A percentile compares a stretch with the other conserved stretches of the same genome.
These are phyloP conservation scores for Adelges cooleyi DNA, from an alignment of 1,140 invertebrate species.

Conservation along the genomic window DNA sequence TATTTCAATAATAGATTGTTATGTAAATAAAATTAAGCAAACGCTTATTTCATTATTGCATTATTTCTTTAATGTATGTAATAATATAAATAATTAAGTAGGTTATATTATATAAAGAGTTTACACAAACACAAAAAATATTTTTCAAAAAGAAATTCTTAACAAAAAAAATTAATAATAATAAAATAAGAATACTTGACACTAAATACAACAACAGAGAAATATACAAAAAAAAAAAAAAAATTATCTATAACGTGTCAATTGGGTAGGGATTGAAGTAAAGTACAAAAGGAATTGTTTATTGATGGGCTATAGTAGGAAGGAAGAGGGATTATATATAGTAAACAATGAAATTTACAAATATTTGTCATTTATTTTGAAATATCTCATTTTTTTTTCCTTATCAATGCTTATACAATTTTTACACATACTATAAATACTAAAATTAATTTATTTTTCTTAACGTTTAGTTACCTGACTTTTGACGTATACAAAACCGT, in stretches of 20 bases:
- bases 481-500: conserved; percentile 27
- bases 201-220: neutral
- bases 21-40: neutral
- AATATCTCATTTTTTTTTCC: no score
- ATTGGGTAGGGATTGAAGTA: no score
- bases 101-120: neutral
- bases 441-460: conserved; percentile 10
- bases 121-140: conserved; percentile 11
- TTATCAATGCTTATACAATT: neutral
- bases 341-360: no score
- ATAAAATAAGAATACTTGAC: neutral
- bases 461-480: conserved; percentile 23
- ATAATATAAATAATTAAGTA: neutral
- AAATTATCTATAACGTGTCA: conserved; percentile 11
- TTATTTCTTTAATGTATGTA: conserved; percentile 22
- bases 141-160: neutral
- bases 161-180: conserved; percentile 22
- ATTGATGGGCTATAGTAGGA: no score
- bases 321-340: no score
- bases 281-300: no score
- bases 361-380: no score
- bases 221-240: neutral
- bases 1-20: neutral
- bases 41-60: conserved; percentile 1
- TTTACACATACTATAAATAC: conserved; percentile 19